Conservation (phyloP, 2,113 vertebrate genomes). For the Pelecanoides urinatrix region DNA sequence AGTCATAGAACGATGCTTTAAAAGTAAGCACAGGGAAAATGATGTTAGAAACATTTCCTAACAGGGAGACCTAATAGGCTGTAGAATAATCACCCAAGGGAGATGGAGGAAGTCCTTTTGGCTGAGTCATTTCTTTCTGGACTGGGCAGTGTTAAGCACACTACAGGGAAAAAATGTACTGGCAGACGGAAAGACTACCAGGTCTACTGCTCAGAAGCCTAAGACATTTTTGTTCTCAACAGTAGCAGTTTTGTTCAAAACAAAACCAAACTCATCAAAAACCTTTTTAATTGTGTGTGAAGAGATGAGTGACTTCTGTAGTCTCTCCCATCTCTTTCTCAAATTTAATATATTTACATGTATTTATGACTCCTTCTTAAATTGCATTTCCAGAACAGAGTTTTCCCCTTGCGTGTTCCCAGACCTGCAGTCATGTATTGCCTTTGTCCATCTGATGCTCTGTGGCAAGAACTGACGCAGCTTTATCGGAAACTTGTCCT, state of each 20-base stretch:
- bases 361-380: not conserved
- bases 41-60: not conserved
- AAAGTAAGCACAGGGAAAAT: not conserved
- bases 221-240: not conserved
- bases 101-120: not conserved
- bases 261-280: not conserved
- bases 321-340: not conserved
- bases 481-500: not conserved
- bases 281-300: not conserved
- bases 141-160: not conserved
- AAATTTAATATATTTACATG: not conserved
- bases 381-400: not conserved
- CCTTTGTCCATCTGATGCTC: not conserved
- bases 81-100: not conserved
- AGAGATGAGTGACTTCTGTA: not conserved
- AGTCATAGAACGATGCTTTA: not conserved
- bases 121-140: constrained; percentile 46
- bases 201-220: not conserved
- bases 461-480: not conserved
- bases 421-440: not conserved
- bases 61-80: not conserved
- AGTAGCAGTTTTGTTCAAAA: not conserved
- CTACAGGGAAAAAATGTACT: not conserved
- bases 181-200: not conserved
- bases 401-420: not conserved